Evolutionary conservation across 2,888 invertebrate species (phyloP), one percentile per base, ranked within the genome.

Genomic region (Prosapia bicincta): DNA sequence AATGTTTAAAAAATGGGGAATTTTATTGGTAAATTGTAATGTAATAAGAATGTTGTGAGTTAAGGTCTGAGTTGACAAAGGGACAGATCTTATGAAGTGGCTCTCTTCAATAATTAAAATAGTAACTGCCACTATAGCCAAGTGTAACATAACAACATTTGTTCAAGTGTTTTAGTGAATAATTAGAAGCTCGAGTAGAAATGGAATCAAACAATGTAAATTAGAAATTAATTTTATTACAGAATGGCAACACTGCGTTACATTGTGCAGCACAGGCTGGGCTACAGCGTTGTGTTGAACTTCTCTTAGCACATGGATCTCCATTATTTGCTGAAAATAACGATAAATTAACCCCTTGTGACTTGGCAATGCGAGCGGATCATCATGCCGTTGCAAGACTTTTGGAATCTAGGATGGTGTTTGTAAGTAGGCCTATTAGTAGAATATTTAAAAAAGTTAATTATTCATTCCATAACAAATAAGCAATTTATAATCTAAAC

Each of bases 361-460:
- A 91, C 83, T 83, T 89, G 78, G 91, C 91, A 6, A 89, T 90
- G 84, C 86, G 87, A 80, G 86, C 85, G 66, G 87, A 88, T 5
- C 88, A 89, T 83, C 87, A 88, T 78, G 88, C 89, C 78, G 89
- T 91, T 78, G 91, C 91, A 20, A 85, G 89, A 43, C 87, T 89
- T 78, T 84, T 91, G 43, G 91, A 91, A 84, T 89, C 90, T 69
- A 88, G 89, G 80, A 91, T 91, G 90, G 90, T 91, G 75, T 91
- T 91, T 84, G 88, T 88, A 83, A 87, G 88, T 86, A 9, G n/a
- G n/a, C n/a, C n/a, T n/a, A n/a, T n/a, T 38, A 7, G n/a, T n/a
- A 23, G 15, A 6, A 24, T 74, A 28, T 32, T 26, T 26, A 13
- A 66, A n/a, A 15, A 9, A 23, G 13, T 20, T 15, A 66, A 66